phyloP scores from a whole-genome alignment of 2,888 invertebrate genomes.

The Plebejus melissa region DNA sequence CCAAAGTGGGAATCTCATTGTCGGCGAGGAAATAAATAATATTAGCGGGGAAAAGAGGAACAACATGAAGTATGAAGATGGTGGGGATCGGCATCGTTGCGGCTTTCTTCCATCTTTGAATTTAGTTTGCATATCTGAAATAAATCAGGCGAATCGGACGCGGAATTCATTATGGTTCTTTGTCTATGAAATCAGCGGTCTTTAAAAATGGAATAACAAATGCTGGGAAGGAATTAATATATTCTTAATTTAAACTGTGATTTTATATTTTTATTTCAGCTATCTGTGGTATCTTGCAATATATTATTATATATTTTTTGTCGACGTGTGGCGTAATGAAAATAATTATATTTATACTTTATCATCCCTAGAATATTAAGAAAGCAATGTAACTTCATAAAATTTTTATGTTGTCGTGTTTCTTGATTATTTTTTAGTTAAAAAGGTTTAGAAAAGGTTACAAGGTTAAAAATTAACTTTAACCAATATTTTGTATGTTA shows the following conservation, averaged over 20 bases:
- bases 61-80: slow-evolving; percentile 79
- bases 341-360: background rate
- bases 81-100: slow-evolving; percentile 77
- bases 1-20: slow-evolving; percentile 79
- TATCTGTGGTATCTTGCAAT: background rate
- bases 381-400: background rate
- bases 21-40: slow-evolving; percentile 76
- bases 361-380: background rate
- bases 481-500: background rate
- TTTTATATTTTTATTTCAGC: background rate
- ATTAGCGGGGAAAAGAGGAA: slow-evolving; percentile 75
- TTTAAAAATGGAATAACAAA: slow-evolving; percentile 19
- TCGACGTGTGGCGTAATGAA: background rate
- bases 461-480: background rate
- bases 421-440: background rate
- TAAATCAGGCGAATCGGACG: slow-evolving; percentile 77
- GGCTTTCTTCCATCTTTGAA: slow-evolving; percentile 75
- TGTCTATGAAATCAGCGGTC: slow-evolving; percentile 50
- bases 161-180: slow-evolving; percentile 68
- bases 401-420: too few relatives aligned
- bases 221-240: background rate
- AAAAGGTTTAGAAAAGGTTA: background rate
- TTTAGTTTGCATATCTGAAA: slow-evolving; percentile 78
- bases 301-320: background rate
- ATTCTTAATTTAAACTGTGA: background rate